Evolutionary conservation across 2,797 vertebrate species (phyloP).

Genomic region (Strix occidentalis): DNA sequence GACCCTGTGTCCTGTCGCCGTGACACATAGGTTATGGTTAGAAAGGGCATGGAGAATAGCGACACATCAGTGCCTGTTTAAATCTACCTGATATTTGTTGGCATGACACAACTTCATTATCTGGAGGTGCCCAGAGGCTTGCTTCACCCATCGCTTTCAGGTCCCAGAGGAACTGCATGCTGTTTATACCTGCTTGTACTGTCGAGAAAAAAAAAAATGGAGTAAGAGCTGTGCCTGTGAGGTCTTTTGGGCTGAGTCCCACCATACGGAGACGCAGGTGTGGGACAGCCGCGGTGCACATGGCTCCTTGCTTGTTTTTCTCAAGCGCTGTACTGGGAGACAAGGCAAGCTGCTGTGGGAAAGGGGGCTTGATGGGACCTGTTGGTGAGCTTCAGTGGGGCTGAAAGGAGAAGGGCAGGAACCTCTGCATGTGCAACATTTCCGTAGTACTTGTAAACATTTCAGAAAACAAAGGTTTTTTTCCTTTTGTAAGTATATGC

Average conservation of each 20-base stretch:
- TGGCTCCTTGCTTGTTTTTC: background rate
- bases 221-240: background rate
- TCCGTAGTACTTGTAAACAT: background rate
- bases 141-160: background rate
- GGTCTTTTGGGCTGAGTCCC: background rate
- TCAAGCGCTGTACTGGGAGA: background rate
- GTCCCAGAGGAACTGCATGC: background rate
- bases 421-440: background rate
- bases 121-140: background rate
- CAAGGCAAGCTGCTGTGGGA: background rate
- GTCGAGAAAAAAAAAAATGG: accelerated
- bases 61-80: background rate
- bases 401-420: background rate
- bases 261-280: background rate
- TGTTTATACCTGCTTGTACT: background rate
- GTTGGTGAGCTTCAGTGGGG: accelerated
- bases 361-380: background rate
- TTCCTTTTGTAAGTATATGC: background rate
- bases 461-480: background rate
- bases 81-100: background rate
- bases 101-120: accelerated
- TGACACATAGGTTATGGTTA: accelerated
- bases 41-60: background rate
- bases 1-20: accelerated
- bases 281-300: accelerated